Percentiles rank a stretch among this genome's conserved stretches.
Conservation (phyloP, 2,113 vertebrate genomes). For the mouse (Mus musculus) region DNA sequence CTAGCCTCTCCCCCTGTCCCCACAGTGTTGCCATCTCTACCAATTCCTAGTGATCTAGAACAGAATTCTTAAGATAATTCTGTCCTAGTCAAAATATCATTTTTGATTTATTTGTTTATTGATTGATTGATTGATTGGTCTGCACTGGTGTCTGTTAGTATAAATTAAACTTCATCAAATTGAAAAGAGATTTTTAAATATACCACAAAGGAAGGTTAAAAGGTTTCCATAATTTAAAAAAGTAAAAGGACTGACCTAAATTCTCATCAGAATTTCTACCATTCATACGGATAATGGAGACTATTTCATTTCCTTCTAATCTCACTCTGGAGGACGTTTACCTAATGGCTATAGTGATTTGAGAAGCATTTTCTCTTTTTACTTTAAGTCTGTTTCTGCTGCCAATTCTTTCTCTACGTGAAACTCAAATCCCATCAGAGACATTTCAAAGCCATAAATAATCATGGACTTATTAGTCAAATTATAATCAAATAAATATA, state of each 20-base stretch:
- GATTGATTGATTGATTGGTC: too few species aligned
- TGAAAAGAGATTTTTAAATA: slow-evolving; percentile 24
- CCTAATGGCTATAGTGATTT: neutral
- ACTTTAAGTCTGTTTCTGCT: slow-evolving; percentile 33
- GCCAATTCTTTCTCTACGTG: slow-evolving; percentile 40
- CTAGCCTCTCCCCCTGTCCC: too few species aligned
- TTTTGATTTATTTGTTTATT: neutral
- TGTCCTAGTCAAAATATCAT: slow-evolving; percentile 1
- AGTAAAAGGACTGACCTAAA: neutral
- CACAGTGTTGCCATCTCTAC: too few species aligned
- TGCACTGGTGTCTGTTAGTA: neutral
- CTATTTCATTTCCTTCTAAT: neutral
- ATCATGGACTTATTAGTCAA: slow-evolving; percentile 48
- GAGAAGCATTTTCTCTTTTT: neutral
- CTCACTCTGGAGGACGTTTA: neutral
- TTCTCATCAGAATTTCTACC: neutral
- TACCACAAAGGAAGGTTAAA: neutral
- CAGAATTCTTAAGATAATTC: neutral
- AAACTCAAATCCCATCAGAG: neutral
- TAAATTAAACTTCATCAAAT: slow-evolving; percentile 31
- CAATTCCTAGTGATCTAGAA: too few species aligned
- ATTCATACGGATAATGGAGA: neutral
- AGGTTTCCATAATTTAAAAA: neutral
- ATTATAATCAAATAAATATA: slow-evolving; percentile 30
- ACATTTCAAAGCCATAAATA: slow-evolving; percentile 37